A percentile compares a stretch with the other conserved stretches of the same genome.
Conservation (phyloP, 2,113 vertebrate genomes). For the Brachyistius frenatus region DNA sequence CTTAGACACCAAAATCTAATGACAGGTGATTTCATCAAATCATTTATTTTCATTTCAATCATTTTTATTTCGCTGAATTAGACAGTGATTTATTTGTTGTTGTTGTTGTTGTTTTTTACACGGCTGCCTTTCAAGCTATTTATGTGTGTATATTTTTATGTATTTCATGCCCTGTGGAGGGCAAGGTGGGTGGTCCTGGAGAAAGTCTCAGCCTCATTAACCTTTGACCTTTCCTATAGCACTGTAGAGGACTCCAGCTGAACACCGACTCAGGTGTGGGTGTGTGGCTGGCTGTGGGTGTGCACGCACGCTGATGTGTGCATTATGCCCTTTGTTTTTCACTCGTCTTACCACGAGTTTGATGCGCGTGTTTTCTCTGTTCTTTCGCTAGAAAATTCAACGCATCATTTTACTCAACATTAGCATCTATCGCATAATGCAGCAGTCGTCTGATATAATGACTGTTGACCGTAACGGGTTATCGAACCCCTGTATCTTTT, state of each 20-base stretch:
- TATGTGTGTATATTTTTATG: neutral
- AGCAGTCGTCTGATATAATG: neutral
- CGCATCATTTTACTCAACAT: constrained; percentile 11
- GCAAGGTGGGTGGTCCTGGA: constrained; percentile 75
- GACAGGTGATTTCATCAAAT: neutral
- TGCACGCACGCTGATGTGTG: neutral
- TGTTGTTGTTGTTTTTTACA: neutral
- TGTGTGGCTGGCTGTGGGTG: constrained; percentile 1
- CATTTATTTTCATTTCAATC: neutral
- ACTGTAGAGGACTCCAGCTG: constrained; percentile 33
- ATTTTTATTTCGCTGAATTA: neutral
- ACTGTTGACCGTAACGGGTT: no score
- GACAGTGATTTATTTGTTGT: no score
- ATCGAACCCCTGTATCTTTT: no score
- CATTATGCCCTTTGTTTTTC: constrained; percentile 21
- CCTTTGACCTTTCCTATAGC: constrained; percentile 70
- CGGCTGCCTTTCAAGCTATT: neutral
- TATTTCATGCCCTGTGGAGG: neutral
- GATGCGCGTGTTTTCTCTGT: neutral
- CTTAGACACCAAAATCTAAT: neutral
- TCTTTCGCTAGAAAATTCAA: neutral
- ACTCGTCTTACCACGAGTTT: constrained; percentile 41
- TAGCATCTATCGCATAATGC: neutral
- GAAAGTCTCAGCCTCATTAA: constrained; percentile 57
- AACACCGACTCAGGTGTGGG: constrained; percentile 59